Evolutionary conservation across 2,888 invertebrate species (phyloP), one percentile per base, ranked within the genome.

Genomic region (Meta bourneti): DNA sequence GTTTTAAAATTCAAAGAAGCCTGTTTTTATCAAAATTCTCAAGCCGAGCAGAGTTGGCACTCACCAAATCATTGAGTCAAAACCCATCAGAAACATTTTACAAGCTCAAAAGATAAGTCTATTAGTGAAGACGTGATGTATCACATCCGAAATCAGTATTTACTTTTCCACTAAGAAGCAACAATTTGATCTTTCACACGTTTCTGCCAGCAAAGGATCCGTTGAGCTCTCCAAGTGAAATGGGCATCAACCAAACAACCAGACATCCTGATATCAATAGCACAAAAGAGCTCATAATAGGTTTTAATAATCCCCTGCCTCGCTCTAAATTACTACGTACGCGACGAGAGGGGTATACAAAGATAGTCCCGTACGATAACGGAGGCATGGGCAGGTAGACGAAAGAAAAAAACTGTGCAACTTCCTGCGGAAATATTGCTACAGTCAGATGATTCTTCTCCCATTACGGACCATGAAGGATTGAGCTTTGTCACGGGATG

Each of bases 361-460:
- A 84, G 84, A 84, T 84, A 20, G 54, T 71, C 70, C 71, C 82
- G 52, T 34, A 75, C 34, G 84, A 87, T 87, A 72, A 75, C 13
- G 69, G 61, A 11, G 34, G 77, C 19, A 72, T 9, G 11, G 61
- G 51, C 16, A 34, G 34, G 51, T 8, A 54, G 82, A n/a, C n/a
- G 9, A 70, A 86, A 89, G 77, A 54, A 90, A 81, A 82, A 75
- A 87, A 51, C 20, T 9, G 16, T 48, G 48, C 19, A 78, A 87
- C 87, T 91, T 91, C 91, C 91, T 91, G 91, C 91, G 91, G 91
- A 91, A 91, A 91, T 81, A 90, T 83, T 87, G 87, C 87, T 82
- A 87, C 91, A 87, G 78, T 91, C 87, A 87, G 91, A 52, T 77
- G 85, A 81, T 75, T 88, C 75, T 69, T 82, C 82, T 79, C 75